phyloP scores from a whole-genome alignment of 92 coral and sea anemone genomes.

The Anthopleura xanthogrammica region DNA sequence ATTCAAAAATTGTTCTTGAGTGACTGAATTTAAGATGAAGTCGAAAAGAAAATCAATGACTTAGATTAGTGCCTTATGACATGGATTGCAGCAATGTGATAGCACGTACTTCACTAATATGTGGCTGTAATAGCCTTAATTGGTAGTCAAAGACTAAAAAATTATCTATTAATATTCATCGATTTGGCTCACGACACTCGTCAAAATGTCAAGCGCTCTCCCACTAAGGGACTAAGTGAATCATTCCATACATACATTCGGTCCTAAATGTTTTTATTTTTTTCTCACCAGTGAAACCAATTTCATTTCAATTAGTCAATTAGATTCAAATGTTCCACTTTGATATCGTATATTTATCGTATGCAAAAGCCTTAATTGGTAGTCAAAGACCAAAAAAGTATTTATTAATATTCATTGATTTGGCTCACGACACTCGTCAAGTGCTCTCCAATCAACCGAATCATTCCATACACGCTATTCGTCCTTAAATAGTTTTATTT shows the following conservation, averaged over 20 bases:
- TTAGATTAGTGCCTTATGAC: neutral
- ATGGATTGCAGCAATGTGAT: neutral
- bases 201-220: neutral
- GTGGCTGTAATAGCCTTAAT: neutral
- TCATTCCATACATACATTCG: neutral
- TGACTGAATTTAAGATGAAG: neutral
- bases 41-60: neutral
- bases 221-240: neutral
- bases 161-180: neutral
- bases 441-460: too few species aligned
- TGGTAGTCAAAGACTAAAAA: neutral
- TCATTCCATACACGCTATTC: too few species aligned
- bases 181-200: neutral
- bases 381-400: too few species aligned
- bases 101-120: neutral
- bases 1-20: neutral
- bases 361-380: too few species aligned
- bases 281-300: neutral
- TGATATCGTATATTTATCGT: too few species aligned
- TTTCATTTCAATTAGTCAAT: neutral
- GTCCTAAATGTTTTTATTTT: too few species aligned
- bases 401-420: too few species aligned
- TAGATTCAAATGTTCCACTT: too few species aligned
- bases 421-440: too few species aligned
- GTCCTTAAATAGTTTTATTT: too few species aligned